Conservation (phyloP, 2,888 invertebrate species). For the Drosophila lutescens region DNA sequence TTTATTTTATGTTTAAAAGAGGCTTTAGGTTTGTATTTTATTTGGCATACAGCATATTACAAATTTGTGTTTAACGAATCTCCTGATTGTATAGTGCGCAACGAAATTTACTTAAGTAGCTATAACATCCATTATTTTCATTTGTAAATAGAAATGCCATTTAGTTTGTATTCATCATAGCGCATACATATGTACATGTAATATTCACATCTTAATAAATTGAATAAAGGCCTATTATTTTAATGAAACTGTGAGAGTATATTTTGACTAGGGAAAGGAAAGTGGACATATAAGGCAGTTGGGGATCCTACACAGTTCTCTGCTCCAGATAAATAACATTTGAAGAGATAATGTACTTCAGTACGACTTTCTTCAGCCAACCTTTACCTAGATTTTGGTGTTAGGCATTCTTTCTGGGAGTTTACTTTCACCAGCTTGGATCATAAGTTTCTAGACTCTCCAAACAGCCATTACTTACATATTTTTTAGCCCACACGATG, state of each 20-base stretch:
- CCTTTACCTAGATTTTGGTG: neutral
- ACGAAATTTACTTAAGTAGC: conserved; percentile 23
- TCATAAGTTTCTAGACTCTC: conserved; percentile 20
- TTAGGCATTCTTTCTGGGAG: conserved; percentile 1
- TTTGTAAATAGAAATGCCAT: conserved; percentile 57
- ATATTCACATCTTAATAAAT: conserved; percentile 8
- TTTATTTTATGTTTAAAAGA: conserved; percentile 61
- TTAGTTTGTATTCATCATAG: conserved; percentile 25
- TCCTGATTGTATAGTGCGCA: conserved; percentile 60
- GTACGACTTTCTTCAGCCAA: neutral
- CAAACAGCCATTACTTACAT: conserved; percentile 5
- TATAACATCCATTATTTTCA: conserved; percentile 36
- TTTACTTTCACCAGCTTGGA: conserved; percentile 16
- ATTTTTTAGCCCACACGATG: conserved; percentile 35
- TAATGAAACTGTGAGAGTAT: neutral
- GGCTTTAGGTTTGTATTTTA: conserved; percentile 68
- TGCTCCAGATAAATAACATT: neutral
- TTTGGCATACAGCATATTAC: conserved; percentile 12
- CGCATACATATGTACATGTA: neutral
- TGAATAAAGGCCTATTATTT: conserved; percentile 12
- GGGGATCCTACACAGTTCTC: too few species aligned
- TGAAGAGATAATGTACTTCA: too few species aligned
- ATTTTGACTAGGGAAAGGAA: too few species aligned
- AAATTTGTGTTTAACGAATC: conserved; percentile 50
- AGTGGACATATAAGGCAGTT: too few species aligned